Evolutionary conservation across 2,888 invertebrate species (phyloP), one percentile per base, ranked within the genome.

Genomic region (Oeneis ivallda): DNA sequence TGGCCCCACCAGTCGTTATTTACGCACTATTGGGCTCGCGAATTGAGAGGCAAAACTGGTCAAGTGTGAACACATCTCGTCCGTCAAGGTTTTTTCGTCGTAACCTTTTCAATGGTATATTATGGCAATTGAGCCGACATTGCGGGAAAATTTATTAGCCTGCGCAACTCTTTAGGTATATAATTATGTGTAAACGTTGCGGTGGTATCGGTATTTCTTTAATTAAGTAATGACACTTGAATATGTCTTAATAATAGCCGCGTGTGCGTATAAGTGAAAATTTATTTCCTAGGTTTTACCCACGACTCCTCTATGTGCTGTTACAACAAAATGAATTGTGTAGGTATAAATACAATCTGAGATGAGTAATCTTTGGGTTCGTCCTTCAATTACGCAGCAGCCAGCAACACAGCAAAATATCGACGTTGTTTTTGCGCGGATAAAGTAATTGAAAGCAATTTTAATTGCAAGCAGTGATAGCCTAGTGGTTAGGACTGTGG

Each of bases 1-100:
- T 62, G 53, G 62, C 11, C 15, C 34, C 32, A 43, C 43, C 13
- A 45, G 61, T 68, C 66, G 63, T 63, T 69, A 67, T 62, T 53
- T 65, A 66, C 66, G 62, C 66, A 65, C 70, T 66, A 71, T 69
- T 66, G 64, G 66, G 45, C 64, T 52, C 63, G 71, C 71, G 64
- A 71, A 67, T 69, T 59, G 65, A 54, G 50, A 53, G 32, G 60
- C 59, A 43, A 53, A 64, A 65, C 65, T 63, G 63, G 65, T 54
- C 62, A 67, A 67, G 65, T 58, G 53, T 65, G 54, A 67, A 63
- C 43, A 65, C 34, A 49, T 52, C 45, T 60, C 52, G 50, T 57
- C 34, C 50, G 47, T 61, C 32, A 60, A 60, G 50, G 54, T 60
- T 64, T 67, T 63, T 58, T 63, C 34, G 17, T 57, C 41, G 62